A percentile compares a stretch with the other conserved stretches of the same genome.
Evolutionary conservation across 2,113 vertebrate genomes (phyloP).

Genomic region (Anoura caudifer): DNA sequence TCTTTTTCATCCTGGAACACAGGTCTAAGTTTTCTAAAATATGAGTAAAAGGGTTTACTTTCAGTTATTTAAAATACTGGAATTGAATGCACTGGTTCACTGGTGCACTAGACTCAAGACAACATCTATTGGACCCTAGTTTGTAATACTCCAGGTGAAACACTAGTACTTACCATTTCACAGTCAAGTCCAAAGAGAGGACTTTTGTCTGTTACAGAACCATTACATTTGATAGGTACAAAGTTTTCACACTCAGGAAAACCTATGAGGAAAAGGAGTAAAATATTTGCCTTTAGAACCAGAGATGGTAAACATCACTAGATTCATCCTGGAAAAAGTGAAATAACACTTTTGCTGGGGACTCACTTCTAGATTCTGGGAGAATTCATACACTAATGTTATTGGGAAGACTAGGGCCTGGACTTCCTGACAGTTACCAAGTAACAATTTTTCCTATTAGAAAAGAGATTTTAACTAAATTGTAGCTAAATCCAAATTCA

Average conservation of each 20-base stretch:
- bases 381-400: neutral
- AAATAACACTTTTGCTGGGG: neutral
- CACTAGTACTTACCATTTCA: slow-evolving; percentile 89
- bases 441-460: neutral
- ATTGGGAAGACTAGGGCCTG: neutral
- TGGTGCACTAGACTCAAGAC: neutral
- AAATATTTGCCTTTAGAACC: slow-evolving; percentile 12
- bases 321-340: neutral
- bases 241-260: slow-evolving; percentile 81
- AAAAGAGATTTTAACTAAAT: neutral
- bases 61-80: neutral
- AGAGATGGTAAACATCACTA: neutral
- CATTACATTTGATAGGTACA: slow-evolving; percentile 77
- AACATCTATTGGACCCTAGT: neutral
- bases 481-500: slow-evolving; percentile 7
- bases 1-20: neutral
- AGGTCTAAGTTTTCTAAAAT: slow-evolving; percentile 14
- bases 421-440: neutral
- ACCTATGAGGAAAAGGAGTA: slow-evolving; percentile 78
- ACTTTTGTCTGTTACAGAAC: slow-evolving; percentile 85
- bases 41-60: neutral
- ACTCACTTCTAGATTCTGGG: neutral
- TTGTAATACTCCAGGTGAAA: neutral
- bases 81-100: neutral
- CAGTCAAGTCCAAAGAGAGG: slow-evolving; percentile 93